Evolutionary conservation across 2,888 invertebrate genomes (phyloP).

Genomic region (Agrilus mali): DNA sequence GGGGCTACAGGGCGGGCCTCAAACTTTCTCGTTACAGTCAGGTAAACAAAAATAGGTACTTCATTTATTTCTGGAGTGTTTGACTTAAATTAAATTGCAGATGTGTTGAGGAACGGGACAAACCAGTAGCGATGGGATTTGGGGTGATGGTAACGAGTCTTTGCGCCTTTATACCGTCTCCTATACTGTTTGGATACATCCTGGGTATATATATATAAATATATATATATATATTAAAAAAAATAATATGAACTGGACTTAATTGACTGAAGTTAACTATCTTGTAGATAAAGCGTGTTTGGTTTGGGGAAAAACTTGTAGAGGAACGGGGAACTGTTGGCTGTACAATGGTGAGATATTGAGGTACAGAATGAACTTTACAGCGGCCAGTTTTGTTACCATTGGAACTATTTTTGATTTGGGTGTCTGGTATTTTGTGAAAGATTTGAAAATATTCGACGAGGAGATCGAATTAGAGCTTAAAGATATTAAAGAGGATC

Average conservation of each 20-base stretch:
- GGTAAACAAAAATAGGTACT: constrained; percentile 30
- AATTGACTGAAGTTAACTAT: background rate
- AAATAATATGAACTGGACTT: constrained; percentile 12
- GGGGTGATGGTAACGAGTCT: constrained; percentile 55
- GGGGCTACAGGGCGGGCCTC: constrained; percentile 49
- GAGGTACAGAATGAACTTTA: constrained; percentile 50
- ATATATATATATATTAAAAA: too few species aligned
- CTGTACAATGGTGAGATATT: constrained; percentile 53
- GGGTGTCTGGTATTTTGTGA: constrained; percentile 56
- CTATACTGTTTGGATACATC: constrained; percentile 62
- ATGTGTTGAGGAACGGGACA: constrained; percentile 61
- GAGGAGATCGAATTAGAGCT: constrained; percentile 41
- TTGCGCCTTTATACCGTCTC: constrained; percentile 63
- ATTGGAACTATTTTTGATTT: constrained; percentile 53
- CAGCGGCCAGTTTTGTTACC: constrained; percentile 49
- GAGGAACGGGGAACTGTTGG: constrained; percentile 61
- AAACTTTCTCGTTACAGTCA: constrained; percentile 47
- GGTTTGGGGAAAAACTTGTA: constrained; percentile 62
- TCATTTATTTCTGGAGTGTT: background rate
- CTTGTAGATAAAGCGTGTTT: constrained; percentile 48
- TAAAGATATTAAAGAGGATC: too few species aligned
- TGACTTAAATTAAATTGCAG: constrained; percentile 31
- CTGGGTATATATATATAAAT: too few species aligned
- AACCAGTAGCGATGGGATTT: constrained; percentile 59
- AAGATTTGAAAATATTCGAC: constrained; percentile 55